Conservation (phyloP, 1,140 invertebrate genomes). For the Nasonia vitripennis region DNA sequence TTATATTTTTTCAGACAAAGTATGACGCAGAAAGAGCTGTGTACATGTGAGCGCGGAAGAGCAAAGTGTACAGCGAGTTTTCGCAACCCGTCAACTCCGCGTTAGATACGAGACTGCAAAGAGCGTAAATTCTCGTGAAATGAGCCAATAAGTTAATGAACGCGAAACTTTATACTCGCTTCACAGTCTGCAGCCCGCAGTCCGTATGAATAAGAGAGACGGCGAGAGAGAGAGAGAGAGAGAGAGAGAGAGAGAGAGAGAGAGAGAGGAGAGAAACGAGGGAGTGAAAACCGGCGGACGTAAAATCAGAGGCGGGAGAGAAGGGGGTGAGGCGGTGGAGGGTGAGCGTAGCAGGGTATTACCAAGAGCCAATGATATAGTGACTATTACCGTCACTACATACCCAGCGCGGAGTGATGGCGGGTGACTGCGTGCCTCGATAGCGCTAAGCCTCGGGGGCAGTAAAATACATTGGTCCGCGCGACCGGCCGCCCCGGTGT, state of each 20-base stretch:
- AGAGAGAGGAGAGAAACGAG: constrained; percentile 33
- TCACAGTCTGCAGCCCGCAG: not conserved
- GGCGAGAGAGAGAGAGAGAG: constrained; percentile 25
- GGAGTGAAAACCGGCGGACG: constrained; percentile 42
- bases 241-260: constrained; percentile 41
- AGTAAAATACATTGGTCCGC: constrained; percentile 39
- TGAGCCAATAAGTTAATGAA: constrained; percentile 45
- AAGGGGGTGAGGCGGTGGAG: constrained; percentile 39
- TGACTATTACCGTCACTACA: constrained; percentile 76
- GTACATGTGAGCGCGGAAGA: not conserved
- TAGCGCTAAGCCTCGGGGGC: constrained; percentile 61
- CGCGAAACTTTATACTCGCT: constrained; percentile 20
- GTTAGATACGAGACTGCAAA: not conserved
- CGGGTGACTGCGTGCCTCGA: constrained; percentile 75
- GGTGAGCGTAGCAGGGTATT: constrained; percentile 67
- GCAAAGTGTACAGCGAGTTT: not conserved
- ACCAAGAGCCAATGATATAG: constrained; percentile 76
- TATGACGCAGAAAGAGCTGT: not conserved
- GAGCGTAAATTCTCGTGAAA: constrained; percentile 15
- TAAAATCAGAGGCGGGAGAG: constrained; percentile 45
- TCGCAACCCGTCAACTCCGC: not conserved
- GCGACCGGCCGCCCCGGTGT: constrained; percentile 37
- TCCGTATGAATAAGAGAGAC: not conserved
- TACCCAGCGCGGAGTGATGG: constrained; percentile 73
- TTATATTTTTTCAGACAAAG: not conserved